phyloP scores from a whole-genome alignment of 2,888 invertebrate genomes.

The Drosophila glabriapex region DNA sequence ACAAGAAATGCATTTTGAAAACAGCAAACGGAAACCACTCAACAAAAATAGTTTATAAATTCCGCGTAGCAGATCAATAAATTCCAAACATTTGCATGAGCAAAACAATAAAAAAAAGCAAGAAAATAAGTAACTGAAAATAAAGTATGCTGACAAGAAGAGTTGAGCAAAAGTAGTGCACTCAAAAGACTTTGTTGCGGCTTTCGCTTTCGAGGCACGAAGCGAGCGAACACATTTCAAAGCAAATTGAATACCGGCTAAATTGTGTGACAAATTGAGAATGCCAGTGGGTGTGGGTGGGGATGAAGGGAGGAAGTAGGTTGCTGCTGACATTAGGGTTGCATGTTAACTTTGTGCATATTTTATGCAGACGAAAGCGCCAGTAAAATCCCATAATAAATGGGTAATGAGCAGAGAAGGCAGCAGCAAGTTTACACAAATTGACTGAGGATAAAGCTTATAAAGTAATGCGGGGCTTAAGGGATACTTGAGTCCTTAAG shows the following conservation, averaged over 20 bases:
- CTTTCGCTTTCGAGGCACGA: conserved; percentile 5
- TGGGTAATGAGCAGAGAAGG: conserved; percentile 1
- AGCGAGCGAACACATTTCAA: conserved; percentile 22
- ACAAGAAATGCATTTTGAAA: conserved; percentile 64
- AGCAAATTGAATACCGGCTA: conserved; percentile 50
- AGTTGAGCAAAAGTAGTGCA: background rate
- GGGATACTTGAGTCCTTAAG: background rate
- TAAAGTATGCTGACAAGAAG: background rate
- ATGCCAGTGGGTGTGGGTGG: background rate
- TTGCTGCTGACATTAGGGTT: background rate
- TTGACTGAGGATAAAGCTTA: conserved; percentile 5
- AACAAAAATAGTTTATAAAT: background rate
- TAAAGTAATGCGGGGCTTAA: background rate
- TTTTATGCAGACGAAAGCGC: conserved; percentile 22
- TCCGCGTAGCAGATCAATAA: background rate
- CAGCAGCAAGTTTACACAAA: conserved; percentile 13
- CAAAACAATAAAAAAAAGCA: background rate
- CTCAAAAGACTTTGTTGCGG: conserved; percentile 26
- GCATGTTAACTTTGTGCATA: conserved; percentile 43
- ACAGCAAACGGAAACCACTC: background rate
- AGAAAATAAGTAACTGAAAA: conserved; percentile 5
- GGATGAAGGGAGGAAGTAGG: background rate
- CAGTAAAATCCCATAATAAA: conserved; percentile 5
- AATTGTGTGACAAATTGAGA: conserved; percentile 61
- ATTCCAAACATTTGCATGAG: background rate